phyloP scores from a whole-genome alignment of 1,140 invertebrate species.

The Aphaenogaster ashmeadi region DNA sequence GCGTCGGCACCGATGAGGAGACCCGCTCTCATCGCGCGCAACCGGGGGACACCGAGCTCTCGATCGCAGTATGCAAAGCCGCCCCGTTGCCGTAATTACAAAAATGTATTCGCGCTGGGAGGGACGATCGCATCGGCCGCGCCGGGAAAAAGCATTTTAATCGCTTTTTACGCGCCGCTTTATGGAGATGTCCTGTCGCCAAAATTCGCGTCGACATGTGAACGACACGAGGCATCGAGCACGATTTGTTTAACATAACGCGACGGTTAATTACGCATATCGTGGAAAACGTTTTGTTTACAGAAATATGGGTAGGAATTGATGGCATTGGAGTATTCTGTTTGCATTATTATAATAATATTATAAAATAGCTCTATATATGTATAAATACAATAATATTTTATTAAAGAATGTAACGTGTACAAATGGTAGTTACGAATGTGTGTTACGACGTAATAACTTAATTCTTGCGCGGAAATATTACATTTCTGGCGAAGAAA shows the following conservation, averaged over 20 bases:
- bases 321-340: not conserved
- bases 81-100: constrained; percentile 31
- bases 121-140: constrained; percentile 8
- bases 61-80: constrained; percentile 25
- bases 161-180: constrained; percentile 49
- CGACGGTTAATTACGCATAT: not conserved
- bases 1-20: not conserved
- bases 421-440: too few relatives aligned
- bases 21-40: not conserved
- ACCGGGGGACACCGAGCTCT: not conserved
- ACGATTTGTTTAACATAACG: constrained; percentile 44
- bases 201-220: constrained; percentile 29
- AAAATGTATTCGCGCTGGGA: constrained; percentile 41
- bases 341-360: not conserved
- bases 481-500: not conserved
- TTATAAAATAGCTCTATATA: not conserved
- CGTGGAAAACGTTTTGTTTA: not conserved
- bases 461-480: not conserved
- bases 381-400: not conserved
- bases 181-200: constrained; percentile 34
- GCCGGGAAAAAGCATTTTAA: constrained; percentile 52
- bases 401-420: not conserved
- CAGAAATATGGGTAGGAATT: not conserved
- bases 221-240: constrained; percentile 7
- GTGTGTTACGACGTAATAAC: not conserved